Conservation (phyloP, 2,113 vertebrate genomes). For the Cavia aperea region DNA sequence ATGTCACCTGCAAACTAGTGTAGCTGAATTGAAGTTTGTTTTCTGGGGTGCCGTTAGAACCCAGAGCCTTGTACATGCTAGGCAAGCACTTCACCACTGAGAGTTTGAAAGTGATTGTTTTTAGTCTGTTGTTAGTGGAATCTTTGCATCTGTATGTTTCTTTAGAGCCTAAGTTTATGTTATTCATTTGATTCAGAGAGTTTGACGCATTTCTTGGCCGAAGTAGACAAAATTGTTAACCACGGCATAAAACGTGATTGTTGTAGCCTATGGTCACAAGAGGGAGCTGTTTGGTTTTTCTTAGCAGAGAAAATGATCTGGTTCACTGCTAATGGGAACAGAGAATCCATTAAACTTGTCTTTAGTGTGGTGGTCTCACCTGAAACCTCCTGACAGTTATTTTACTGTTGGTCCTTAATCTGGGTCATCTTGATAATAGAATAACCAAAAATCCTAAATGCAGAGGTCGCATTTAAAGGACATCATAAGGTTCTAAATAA, state of each 20-base stretch:
- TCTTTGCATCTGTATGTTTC: background rate
- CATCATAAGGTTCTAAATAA: constrained; percentile 1
- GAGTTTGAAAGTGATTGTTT: background rate
- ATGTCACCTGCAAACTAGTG: background rate
- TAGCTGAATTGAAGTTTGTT: background rate
- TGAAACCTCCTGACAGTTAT: background rate
- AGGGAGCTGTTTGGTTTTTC: background rate
- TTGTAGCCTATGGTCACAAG: constrained; percentile 34
- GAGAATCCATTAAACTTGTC: background rate
- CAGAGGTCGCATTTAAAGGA: constrained; percentile 23
- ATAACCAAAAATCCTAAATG: background rate
- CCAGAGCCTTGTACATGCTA: background rate
- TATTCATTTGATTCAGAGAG: background rate
- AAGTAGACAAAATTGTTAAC: background rate
- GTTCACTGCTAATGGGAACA: background rate
- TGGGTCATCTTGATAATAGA: background rate
- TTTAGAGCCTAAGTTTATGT: background rate
- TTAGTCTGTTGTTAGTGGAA: background rate
- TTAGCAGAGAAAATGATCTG: background rate
- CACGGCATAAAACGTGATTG: background rate
- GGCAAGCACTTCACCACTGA: background rate
- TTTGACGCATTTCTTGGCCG: background rate
- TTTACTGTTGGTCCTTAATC: constrained; percentile 43
- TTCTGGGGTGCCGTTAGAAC: background rate
- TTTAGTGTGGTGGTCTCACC: background rate